Percentiles rank a stretch among this genome's conserved stretches.
These are phyloP conservation scores for Ganaspis sp. DNA, from an alignment of 1,140 invertebrate genomes.

Conservation along the genomic window DNA sequence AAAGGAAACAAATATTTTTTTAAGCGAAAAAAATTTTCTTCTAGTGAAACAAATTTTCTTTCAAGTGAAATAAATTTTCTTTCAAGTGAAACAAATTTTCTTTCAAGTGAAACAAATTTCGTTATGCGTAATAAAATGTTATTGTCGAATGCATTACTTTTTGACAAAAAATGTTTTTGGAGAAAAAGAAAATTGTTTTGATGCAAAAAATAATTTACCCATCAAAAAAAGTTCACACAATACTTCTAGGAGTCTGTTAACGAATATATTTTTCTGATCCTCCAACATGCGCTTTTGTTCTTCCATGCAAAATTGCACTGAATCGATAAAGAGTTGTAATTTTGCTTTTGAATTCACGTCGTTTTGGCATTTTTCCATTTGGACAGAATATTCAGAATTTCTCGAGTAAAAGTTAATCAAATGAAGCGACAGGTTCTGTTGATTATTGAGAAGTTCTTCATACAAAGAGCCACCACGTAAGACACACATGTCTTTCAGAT, in stretches of 20 bases:
- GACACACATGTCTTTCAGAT: not conserved
- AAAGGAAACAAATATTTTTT: too few species aligned
- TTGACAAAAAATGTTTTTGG: too few species aligned
- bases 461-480: not conserved
- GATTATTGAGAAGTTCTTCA: not conserved
- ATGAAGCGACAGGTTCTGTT: not conserved
- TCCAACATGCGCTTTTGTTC: not conserved
- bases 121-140: too few species aligned
- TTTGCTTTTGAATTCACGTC: not conserved
- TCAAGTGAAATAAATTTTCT: not conserved
- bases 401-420: not conserved
- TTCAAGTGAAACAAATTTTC: too few species aligned
- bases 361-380: not conserved
- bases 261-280: not conserved
- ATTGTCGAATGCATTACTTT: too few species aligned
- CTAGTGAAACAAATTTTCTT: not conserved
- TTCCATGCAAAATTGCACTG: conserved; percentile 3
- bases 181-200: too few species aligned
- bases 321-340: not conserved
- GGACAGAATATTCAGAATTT: not conserved
- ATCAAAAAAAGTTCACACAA: not conserved
- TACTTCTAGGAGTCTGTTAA: not conserved
- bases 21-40: too few species aligned
- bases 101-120: not conserved
- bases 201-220: not conserved